A percentile compares a stretch with the other conserved stretches of the same genome.
Conservation (phyloP, 2,113 vertebrate genomes). For the Eupsittula cactorum region DNA sequence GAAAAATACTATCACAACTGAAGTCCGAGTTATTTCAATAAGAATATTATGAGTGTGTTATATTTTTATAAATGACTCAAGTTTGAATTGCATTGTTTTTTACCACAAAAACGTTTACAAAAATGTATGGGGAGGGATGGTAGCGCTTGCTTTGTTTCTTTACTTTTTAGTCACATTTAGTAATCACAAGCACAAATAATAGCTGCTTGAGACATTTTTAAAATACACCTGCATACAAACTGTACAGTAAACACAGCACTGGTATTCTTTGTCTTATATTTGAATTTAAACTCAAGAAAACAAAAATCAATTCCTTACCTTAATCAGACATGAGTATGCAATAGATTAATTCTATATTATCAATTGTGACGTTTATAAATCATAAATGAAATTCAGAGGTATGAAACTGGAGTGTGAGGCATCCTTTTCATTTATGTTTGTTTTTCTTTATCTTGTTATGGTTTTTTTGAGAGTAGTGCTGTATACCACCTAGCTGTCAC, state of each 20-base stretch:
- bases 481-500: not conserved
- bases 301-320: not conserved
- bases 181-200: not conserved
- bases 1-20: constrained; percentile 23
- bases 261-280: not conserved
- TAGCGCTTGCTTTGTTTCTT: not conserved
- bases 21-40: not conserved
- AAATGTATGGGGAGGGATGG: not conserved
- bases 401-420: not conserved
- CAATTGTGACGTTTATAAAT: not conserved
- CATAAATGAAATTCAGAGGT: not conserved
- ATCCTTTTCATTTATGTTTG: not conserved
- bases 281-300: not conserved
- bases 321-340: not conserved
- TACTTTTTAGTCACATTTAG: not conserved
- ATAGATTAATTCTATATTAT: not conserved
- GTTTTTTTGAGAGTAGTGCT: not conserved
- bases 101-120: not conserved
- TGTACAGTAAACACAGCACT: not conserved
- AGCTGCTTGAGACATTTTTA: not conserved
- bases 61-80: constrained; percentile 39
- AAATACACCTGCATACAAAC: not conserved
- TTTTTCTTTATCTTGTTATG: not conserved
- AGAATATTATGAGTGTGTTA: not conserved
- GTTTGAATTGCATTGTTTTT: not conserved